Base-by-base conservation (phyloP, 2,888 invertebrate species). In the Brenthis hecate region DNA sequence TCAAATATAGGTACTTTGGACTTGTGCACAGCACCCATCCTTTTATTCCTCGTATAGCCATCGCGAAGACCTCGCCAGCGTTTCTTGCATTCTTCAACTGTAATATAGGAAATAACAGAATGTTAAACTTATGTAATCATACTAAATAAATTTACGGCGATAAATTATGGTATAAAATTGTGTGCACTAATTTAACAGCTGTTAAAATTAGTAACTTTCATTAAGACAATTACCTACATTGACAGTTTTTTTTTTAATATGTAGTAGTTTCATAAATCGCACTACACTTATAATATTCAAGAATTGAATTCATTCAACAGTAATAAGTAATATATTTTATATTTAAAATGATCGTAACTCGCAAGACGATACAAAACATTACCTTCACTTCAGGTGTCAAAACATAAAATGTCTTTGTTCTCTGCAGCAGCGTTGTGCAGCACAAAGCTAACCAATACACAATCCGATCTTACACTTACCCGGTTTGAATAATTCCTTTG, bases 51-150 rank as follows among this genome's bases (percentile, higher is more conserved):
- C 78, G 92, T 89, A 80, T 93, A 94, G 58, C 93, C 88, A 80
- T 94, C 94, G 19, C 94, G 85, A 56, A 94, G 84, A 14, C 93
- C 93, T 65, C 93, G 84, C 94, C 94, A 94, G 54, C 94, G 87
- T 74, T 93, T 93, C 74, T 93, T 93, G 81, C 94, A 94, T 85
- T 94, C 94, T 74, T 93, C 93, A 78, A 92, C 93, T 93, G 85
- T 47, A 89, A 91, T 65, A 23, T 19, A 36, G 8, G 14, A n/a
- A 51, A 6, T 51, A n/a, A 51, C 51, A 51, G 13, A 19, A 14
- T 32, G 28, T 47, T 3, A 50, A 28, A 48, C 6, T 58, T 47
- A 58, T 28, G 5, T 50, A 43, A 50, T 3, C 13, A 32, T 60
- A 16, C 2, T 6, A 13, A 60, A 50, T 48, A 48, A 60, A n/a